Base-by-base conservation (phyloP, 2,888 invertebrate species). In the Drosophila rellima region DNA sequence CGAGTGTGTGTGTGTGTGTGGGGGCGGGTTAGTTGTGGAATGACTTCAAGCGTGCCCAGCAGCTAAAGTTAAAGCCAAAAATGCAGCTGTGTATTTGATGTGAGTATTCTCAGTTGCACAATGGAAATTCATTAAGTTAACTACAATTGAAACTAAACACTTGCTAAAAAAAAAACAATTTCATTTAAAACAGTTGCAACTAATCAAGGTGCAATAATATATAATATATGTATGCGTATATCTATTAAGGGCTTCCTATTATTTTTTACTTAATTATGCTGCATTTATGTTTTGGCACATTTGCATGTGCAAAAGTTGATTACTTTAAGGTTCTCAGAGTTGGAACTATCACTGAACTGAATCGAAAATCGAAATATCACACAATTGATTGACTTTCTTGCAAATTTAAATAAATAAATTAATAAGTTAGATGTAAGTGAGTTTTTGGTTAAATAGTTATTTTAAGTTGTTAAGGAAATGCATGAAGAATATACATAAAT, bases 401-500 rank as follows among this genome's bases (percentile, higher is more conserved):
- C 31, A 62, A 18, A 26, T 20, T 59, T 40, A 29, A 52, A 66
- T 76, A 72, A 75, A 71, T 75, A 64, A 68, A 40, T 75, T 54
- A 72, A 62, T 62, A 66, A 71, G 17, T 67, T 74, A 48, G 33
- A 74, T 76, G 66, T 39, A 59, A 29, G 45, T 40, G 63, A 69
- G 62, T 60, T 59, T n/a, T 37, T 57, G 48, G 42, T 63, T 66
- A 59, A 59, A 57, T 61, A 61, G 42, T 35, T 65, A 39, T 23
- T 57, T 48, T 37, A 42, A 13, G 17, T 39, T 29, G 10, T 35
- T 68, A 62, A 44, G 64, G 51, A 74, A 73, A 54, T 26, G 50
- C 70, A 37, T 57, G 56, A 82, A 72, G 57, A 70, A 82, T 78
- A 52, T 54, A 80, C 80, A 82, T 54, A 80, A 82, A 82, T 74